Conservation (phyloP, 2,888 invertebrate species). For the Drosophila nr. perissopoda region DNA sequence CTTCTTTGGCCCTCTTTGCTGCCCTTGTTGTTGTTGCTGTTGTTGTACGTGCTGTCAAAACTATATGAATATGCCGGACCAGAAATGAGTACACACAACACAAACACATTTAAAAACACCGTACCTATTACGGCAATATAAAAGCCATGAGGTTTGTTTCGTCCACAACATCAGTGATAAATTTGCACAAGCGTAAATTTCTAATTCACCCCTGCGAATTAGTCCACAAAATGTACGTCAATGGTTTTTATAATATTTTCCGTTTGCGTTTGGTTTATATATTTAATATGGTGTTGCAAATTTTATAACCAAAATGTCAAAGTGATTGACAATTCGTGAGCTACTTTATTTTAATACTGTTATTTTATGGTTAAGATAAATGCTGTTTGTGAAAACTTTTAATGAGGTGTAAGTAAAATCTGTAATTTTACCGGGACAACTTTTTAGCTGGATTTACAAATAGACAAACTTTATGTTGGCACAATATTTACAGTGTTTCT, state of each 20-base stretch:
- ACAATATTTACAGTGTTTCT: neutral
- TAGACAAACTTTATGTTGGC: neutral
- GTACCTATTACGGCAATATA: constrained; percentile 22
- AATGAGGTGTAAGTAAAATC: constrained; percentile 9
- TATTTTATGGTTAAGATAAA: neutral
- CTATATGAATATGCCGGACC: constrained; percentile 63
- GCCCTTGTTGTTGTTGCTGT: constrained; percentile 15
- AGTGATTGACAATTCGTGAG: constrained; percentile 4
- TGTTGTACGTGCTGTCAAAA: constrained; percentile 60
- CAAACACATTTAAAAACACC: neutral
- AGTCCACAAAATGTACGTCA: constrained; percentile 10
- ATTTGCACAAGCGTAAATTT: constrained; percentile 28
- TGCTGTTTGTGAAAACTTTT: neutral
- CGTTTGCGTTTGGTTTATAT: constrained; percentile 3
- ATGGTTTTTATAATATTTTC: constrained; percentile 26
- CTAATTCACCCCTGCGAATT: constrained; percentile 19
- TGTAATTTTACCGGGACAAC: neutral
- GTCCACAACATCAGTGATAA: constrained; percentile 10
- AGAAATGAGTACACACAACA: constrained; percentile 37
- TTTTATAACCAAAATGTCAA: constrained; percentile 26
- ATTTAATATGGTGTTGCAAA: constrained; percentile 46
- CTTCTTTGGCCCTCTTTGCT: constrained; percentile 7
- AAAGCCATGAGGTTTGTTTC: constrained; percentile 22
- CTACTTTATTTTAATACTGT: constrained; percentile 3
- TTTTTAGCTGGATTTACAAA: neutral